Conservation (phyloP, 2,113 vertebrate species). For the Apteryx owenii region DNA sequence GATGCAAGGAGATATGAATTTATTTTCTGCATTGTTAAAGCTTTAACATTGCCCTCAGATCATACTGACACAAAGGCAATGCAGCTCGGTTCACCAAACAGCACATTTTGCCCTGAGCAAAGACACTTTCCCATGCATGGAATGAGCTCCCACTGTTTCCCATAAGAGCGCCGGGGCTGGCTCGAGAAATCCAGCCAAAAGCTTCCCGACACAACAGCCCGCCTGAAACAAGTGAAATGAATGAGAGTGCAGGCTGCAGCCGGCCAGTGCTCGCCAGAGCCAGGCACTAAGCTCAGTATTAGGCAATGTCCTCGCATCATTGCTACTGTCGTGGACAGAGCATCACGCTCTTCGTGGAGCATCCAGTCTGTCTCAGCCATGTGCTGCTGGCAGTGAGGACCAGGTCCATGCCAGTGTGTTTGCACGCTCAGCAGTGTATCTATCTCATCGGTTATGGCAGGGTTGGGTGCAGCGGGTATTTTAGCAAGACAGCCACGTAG, state of each 20-base stretch:
- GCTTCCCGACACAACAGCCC: constrained; percentile 67
- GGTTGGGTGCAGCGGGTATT: background rate
- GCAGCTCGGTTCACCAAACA: constrained; percentile 73
- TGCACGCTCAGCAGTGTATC: background rate
- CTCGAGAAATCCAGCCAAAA: constrained; percentile 74
- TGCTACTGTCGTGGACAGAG: background rate
- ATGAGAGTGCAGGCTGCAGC: background rate
- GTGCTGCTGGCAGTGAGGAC: background rate
- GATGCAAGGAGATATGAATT: constrained; percentile 53
- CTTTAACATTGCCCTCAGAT: constrained; percentile 76
- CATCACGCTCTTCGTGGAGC: background rate
- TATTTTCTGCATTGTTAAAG: constrained; percentile 83
- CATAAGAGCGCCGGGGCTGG: constrained; percentile 70
- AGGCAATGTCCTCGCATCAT: background rate
- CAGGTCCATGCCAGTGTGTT: background rate
- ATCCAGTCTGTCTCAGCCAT: background rate
- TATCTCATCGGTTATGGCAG: background rate
- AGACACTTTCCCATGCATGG: constrained; percentile 75
- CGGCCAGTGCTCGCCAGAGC: background rate
- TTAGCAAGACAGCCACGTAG: background rate
- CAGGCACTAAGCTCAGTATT: background rate
- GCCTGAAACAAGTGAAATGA: constrained; percentile 61
- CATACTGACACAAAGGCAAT: constrained; percentile 78
- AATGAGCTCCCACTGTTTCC: constrained; percentile 82
- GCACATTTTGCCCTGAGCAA: constrained; percentile 82